phyloP scores from a whole-genome alignment of 2,888 invertebrate species.

The Noctua janthina region DNA sequence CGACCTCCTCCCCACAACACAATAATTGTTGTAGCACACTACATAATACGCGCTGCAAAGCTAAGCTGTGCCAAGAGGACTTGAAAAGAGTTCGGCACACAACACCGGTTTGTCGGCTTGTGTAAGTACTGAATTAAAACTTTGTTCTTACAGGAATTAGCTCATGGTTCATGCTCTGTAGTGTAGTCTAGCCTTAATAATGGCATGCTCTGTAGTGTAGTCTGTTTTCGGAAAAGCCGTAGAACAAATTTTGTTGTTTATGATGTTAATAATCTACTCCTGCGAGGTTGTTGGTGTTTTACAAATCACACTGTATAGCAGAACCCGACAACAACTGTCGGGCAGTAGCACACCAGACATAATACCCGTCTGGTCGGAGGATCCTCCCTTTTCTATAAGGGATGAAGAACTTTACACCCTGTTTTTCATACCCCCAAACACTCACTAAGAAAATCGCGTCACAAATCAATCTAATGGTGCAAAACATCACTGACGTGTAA shows the following conservation, averaged over 20 bases:
- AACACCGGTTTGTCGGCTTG: slow-evolving; percentile 78
- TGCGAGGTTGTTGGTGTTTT: too few species aligned
- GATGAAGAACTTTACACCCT: too few species aligned
- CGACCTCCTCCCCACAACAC: slow-evolving; percentile 5
- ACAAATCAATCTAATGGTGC: slow-evolving; percentile 37
- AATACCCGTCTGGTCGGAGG: too few species aligned
- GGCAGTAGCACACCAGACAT: too few species aligned
- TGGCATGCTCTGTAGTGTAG: too few species aligned
- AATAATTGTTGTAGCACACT: slow-evolving; percentile 22
- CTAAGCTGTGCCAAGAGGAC: slow-evolving; percentile 79
- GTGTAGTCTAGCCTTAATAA: slow-evolving; percentile 51
- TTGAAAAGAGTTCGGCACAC: slow-evolving; percentile 79
- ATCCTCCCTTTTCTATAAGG: too few species aligned
- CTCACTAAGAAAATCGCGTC: slow-evolving; percentile 1
- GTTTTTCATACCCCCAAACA: too few species aligned
- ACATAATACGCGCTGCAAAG: slow-evolving; percentile 51
- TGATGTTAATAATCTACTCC: too few species aligned
- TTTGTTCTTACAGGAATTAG: slow-evolving; percentile 91
- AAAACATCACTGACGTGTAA: slow-evolving; percentile 60
- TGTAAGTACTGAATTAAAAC: slow-evolving; percentile 90
- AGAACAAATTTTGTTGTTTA: too few species aligned
- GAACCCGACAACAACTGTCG: too few species aligned
- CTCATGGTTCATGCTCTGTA: slow-evolving; percentile 51
- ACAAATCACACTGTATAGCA: too few species aligned
- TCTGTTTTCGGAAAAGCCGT: too few species aligned